Percentiles rank a stretch among this genome's conserved stretches.
phyloP scores from a whole-genome alignment of 2,888 invertebrate species.

The Hyposoter dolosus region DNA sequence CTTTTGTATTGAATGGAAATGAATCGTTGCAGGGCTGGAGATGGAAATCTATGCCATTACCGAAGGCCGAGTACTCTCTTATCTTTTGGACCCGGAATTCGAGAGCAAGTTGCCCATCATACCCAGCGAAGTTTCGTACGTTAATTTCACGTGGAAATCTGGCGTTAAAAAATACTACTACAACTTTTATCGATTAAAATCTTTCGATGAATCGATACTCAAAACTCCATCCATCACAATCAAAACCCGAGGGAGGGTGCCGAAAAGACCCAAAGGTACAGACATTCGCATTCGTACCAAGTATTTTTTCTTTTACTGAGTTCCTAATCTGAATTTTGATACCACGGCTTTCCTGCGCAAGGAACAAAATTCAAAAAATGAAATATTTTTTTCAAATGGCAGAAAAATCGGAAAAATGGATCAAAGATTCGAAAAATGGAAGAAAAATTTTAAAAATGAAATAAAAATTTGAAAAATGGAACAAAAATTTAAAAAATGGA shows the following conservation, averaged over 20 bases:
- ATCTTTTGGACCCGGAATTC: constrained; percentile 95
- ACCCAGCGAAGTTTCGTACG: constrained; percentile 95
- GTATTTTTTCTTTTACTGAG: not conserved
- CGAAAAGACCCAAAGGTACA: constrained; percentile 93
- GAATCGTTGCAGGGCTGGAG: constrained; percentile 88
- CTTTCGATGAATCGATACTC: constrained; percentile 93
- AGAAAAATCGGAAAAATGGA: too few relatives aligned
- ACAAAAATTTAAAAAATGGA: too few relatives aligned
- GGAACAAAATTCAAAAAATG: too few relatives aligned
- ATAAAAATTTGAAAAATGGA: too few relatives aligned
- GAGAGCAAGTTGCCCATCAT: constrained; percentile 95
- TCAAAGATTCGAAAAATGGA: too few relatives aligned
- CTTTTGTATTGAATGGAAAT: not conserved
- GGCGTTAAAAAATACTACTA: constrained; percentile 93
- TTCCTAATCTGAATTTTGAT: not conserved
- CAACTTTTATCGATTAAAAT: constrained; percentile 94
- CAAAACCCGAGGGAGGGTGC: constrained; percentile 93
- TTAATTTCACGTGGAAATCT: constrained; percentile 96
- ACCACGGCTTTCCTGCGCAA: too few relatives aligned
- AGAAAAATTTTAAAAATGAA: too few relatives aligned
- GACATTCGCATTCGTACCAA: not conserved
- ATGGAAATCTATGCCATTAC: constrained; percentile 96
- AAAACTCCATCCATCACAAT: constrained; percentile 95
- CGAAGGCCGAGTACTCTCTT: constrained; percentile 94
- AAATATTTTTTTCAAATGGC: too few relatives aligned